Evolutionary conservation across 2,113 vertebrate species (phyloP), one percentile per base, ranked within the genome.

Genomic region (Grus americana): DNA sequence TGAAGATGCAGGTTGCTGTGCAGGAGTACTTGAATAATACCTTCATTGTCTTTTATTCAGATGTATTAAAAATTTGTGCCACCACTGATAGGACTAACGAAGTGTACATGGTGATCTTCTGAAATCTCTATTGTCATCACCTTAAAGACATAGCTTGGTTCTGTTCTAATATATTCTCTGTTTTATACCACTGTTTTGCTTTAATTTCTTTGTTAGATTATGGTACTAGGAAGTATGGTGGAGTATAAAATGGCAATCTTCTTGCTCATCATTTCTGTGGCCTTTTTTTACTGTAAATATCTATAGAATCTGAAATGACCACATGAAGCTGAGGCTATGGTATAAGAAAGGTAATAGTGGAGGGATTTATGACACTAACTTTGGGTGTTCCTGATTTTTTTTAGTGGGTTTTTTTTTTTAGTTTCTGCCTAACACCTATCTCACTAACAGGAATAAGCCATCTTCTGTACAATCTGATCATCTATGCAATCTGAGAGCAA

Each of bases 21-120:
- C 66, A 88, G 24, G 29, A 85, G 17, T 76, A 13, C 34, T 86
- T 92, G 80, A 78, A 80, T 74, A 40, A 72, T 90, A 19, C 23
- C 18, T 55, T 88, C 29, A 22, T 22, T 92, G 67, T 71, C 55
- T 78, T 95, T 91, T 90, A 89, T 92, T 76, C 67, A 96, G 50
- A 54, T 83, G 5, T 71, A 59, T 65, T 93, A 83, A 86, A 94
- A 84, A 30, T 17, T 34, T 92, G 34, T 85, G 44, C 34, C 87
- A n/a, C n/a, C 59, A 46, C 32, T 92, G 57, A 49, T 13, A 76
- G 44, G 11, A 79, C 47, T 83, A 40, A 76, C 26, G 78, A 34
- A 24, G 13, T 46, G 92, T 68, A 57, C 9, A 11, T 61, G 54
- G 42, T 55, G 49, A 10, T 73, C 40, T 75, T 71, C 66, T 91